Percentiles rank a stretch among this genome's conserved stretches.
Evolutionary conservation across 2,797 vertebrate genomes (phyloP).

Genomic region (Lepus oiostolus): DNA sequence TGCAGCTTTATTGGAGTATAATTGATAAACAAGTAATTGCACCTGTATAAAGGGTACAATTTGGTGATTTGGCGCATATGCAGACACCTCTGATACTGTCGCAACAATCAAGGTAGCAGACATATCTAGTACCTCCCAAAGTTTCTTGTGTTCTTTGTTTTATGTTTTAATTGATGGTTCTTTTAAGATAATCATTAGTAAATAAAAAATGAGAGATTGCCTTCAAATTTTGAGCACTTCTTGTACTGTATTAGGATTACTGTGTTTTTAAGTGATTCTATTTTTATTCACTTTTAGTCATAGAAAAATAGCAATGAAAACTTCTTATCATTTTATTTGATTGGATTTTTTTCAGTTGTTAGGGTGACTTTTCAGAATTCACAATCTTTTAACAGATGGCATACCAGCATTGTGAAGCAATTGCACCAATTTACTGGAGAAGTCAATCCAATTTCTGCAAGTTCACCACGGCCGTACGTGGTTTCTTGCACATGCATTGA

Average conservation of each 20-base stretch:
- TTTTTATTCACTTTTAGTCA: neutral
- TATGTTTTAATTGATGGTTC: neutral
- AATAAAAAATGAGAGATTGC: neutral
- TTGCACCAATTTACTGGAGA: neutral
- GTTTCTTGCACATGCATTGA: neutral
- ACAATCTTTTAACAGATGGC: neutral
- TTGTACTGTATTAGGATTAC: neutral
- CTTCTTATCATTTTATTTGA: conserved; percentile 25
- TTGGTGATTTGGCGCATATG: neutral
- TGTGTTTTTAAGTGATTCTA: neutral
- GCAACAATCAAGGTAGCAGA: neutral
- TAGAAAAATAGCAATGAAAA: neutral
- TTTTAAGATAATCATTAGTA: neutral
- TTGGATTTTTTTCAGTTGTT: neutral
- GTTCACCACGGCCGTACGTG: neutral
- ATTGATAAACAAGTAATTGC: neutral
- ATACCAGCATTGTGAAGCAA: neutral
- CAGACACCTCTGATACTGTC: neutral
- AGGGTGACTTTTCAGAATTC: neutral
- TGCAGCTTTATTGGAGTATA: neutral
- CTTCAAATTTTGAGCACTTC: neutral
- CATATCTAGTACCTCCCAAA: neutral
- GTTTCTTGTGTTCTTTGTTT: neutral
- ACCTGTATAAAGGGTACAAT: neutral
- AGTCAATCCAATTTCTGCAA: neutral